Base-by-base conservation (phyloP, 1,140 invertebrate species). In the Platyscapa corneri region DNA sequence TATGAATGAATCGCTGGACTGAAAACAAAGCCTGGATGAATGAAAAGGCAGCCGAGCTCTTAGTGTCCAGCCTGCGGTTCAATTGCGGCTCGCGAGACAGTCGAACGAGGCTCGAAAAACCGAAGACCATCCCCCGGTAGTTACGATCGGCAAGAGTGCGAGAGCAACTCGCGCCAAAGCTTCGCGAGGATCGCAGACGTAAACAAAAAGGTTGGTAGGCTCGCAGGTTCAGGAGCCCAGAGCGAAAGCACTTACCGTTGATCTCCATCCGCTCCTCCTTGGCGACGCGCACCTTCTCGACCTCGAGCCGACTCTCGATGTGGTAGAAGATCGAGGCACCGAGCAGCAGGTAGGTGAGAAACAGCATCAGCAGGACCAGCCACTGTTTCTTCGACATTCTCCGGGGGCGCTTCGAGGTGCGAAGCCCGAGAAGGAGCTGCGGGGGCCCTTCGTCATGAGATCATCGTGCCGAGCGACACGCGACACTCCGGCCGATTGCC, bases 341-440 rank as follows among this genome's bases (percentile, higher is more conserved):
- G 81, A 97, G 94, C 88, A 97, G 92, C 82, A 97, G 92, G 90
- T 97, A 97, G 49, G 95, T 94, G 70, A 97, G 94, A 88, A 97
- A 97, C 86, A 97, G 94, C 87, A 96, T 95, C 87, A 97, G 93
- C 91, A 97, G 94, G 77, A 96, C 95, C 67, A 96, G 94, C 95
- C 96, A 96, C 94, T 97, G 96, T 93, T 95, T 96, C 90, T 96
- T 96, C 91, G 96, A 96, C 96, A 97, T 97, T 94, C 88, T 92
- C 81, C 37, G 75, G 49, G 76, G 49, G 18, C 6, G 75, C 30
- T 20, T 27, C 10, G 34, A 18, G 49, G 67, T 23, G 30, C 39
- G 65, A 30, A 64, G 6, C 20, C 27, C 70, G 18, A 18, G 12
- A 27, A 70, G 81, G 81, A 74, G 82, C 53, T 27, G 2, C 16